Base-by-base conservation (phyloP, 1,140 invertebrate genomes). In the Drosophila athabasca region DNA sequence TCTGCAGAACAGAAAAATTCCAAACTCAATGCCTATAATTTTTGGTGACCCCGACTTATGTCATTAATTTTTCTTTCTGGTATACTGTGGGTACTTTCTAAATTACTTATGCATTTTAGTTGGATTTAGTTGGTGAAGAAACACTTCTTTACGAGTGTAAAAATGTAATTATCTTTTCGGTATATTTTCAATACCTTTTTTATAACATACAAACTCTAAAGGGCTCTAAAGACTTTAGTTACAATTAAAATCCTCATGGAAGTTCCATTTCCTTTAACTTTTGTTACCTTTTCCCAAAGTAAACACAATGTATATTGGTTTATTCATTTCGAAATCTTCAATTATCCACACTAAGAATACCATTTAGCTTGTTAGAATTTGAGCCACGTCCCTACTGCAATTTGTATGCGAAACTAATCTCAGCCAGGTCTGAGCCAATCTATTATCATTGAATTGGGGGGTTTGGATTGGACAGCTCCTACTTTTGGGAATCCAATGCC, bases 381-480 rank as follows among this genome's bases (percentile, higher is more conserved):
- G 52, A 61, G 45, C 49, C 62, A 72, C 51, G 66, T 75, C 72
- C 51, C 50, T 49, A 11, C 52, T 7, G 58, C 74, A 67, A 82
- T 85, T 87, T 87, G 70, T 87, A 81, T 87, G 78, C 77, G 57
- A 72, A 77, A 62, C 62, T 84, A 77, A 87, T 87, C 77, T 68
- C 44, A 50, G 58, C 58, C 49, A 74, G 55, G 72, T 4, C 35
- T 39, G 35, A 11, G 35, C 35, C 77, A 81, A 84, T 84, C 82
- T 70, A 67, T 84, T 84, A 76, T 74, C 68, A 71, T 66, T 52
- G 61, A 64, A 74, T 74, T 53, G 60, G 29, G 43, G 8, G 24
- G 17, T 17, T 46, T 29, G 26, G 24, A 13, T 39, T 41, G 39
- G 26, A 43, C 53, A 49, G 24, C 67, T 60, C 26, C 48, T 45